Conservation (phyloP, 1,140 invertebrate genomes). For the Drosophila ironensis region DNA sequence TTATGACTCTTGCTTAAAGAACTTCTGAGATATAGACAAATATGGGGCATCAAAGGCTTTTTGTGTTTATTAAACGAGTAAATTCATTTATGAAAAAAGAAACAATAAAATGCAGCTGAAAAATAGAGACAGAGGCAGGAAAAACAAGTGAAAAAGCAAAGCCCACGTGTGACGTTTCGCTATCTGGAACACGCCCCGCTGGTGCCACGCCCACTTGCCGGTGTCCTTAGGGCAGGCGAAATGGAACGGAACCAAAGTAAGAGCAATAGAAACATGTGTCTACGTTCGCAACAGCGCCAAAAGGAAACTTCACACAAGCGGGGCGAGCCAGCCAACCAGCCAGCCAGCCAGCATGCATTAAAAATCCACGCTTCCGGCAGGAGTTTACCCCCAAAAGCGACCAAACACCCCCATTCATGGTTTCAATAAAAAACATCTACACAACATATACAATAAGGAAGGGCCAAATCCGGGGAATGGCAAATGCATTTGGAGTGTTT, state of each 20-base stretch:
- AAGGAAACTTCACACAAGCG: slow-evolving; percentile 40
- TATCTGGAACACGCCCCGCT: slow-evolving; percentile 52
- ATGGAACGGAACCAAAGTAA: slow-evolving; percentile 20
- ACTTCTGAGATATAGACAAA: no score
- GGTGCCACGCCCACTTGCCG: slow-evolving; percentile 13
- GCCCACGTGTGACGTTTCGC: slow-evolving; percentile 25
- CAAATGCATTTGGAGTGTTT: slow-evolving; percentile 79
- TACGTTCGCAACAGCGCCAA: slow-evolving; percentile 62
- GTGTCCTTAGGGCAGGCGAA: slow-evolving; percentile 1
- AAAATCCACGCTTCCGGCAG: slow-evolving; percentile 74
- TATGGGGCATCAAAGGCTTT: no score
- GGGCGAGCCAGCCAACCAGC: slow-evolving; percentile 31
- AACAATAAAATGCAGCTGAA: no score
- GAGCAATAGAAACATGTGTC: slow-evolving; percentile 67
- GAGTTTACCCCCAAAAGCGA: slow-evolving; percentile 11
- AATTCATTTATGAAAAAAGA: no score
- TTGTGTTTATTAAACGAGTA: no score
- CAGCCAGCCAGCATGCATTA: slow-evolving; percentile 61
- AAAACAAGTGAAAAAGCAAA: slow-evolving; percentile 2
- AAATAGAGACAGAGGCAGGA: neutral
- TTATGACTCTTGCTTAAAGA: no score
- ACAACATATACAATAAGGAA: slow-evolving; percentile 15
- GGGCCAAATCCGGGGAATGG: slow-evolving; percentile 50
- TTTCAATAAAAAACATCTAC: slow-evolving; percentile 31
- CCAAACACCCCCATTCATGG: slow-evolving; percentile 4